These are phyloP conservation scores for Brachyhypopomus gauderio DNA, from an alignment of 2,113 vertebrate genomes.

Conservation along the genomic window DNA sequence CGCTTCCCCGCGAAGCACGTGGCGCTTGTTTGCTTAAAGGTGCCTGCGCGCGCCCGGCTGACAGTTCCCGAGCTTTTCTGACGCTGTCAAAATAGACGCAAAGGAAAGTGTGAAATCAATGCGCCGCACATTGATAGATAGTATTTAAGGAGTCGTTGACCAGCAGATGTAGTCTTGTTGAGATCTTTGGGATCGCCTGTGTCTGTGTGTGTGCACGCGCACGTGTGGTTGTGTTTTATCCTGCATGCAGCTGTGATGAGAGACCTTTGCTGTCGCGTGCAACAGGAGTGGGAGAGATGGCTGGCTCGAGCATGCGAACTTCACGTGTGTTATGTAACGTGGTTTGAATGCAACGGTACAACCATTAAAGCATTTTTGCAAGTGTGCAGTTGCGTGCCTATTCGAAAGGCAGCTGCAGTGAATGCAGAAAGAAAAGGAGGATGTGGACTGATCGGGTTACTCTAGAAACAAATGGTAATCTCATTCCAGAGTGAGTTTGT, in stretches of 20 bases:
- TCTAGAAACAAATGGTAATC: background rate
- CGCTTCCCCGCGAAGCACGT: conserved; percentile 35
- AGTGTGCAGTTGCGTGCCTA: background rate
- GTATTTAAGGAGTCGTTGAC: background rate
- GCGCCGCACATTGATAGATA: background rate
- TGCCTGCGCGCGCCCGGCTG: conserved; percentile 3
- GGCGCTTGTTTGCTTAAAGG: conserved; percentile 9
- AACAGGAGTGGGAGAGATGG: conserved; percentile 50
- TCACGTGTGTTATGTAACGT: conserved; percentile 70
- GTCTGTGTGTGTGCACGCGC: conserved; percentile 37
- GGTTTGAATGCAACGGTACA: conserved; percentile 59
- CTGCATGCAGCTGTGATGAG: conserved; percentile 33
- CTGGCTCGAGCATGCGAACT: conserved; percentile 66
- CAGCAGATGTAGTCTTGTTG: conserved; percentile 4
- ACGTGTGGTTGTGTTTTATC: conserved; percentile 28
- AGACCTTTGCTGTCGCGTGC: conserved; percentile 28
- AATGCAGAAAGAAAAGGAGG: background rate
- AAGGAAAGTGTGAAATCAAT: conserved; percentile 2
- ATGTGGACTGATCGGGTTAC: background rate
- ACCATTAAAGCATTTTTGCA: background rate
- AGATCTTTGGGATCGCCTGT: conserved; percentile 22
- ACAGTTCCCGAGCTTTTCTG: background rate
- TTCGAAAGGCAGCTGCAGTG: too few relatives aligned
- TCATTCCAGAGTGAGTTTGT: background rate
- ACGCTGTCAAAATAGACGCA: background rate